These are phyloP conservation scores for Dryas iulia DNA, from an alignment of 1,140 invertebrate genomes.

Conservation along the genomic window DNA sequence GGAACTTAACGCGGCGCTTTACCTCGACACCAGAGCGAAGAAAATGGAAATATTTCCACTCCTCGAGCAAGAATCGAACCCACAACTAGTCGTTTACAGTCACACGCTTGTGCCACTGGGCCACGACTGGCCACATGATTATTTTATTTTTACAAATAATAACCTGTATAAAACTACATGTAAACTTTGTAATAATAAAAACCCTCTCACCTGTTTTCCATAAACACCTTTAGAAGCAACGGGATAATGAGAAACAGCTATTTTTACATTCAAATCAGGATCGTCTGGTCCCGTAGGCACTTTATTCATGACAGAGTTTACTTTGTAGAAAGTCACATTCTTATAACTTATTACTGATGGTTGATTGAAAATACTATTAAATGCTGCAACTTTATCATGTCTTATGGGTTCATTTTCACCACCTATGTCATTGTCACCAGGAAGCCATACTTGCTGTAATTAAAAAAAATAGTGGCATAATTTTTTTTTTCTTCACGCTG, in stretches of 20 bases:
- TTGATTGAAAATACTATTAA: slow-evolving; percentile 88
- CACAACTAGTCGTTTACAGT: too few relatives aligned
- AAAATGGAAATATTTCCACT: too few relatives aligned
- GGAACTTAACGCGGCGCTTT: too few relatives aligned
- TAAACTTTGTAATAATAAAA: too few relatives aligned
- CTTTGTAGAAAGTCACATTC: slow-evolving; percentile 83
- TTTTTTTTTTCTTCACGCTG: too few relatives aligned
- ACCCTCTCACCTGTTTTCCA: slow-evolving; percentile 81
- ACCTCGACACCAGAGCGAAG: too few relatives aligned
- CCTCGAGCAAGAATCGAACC: too few relatives aligned
- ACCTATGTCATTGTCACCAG: slow-evolving; percentile 97
- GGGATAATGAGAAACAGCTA: slow-evolving; percentile 86
- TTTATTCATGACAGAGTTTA: slow-evolving; percentile 84
- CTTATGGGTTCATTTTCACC: slow-evolving; percentile 92
- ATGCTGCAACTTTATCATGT: slow-evolving; percentile 86
- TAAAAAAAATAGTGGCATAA: too few relatives aligned
- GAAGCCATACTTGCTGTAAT: slow-evolving; percentile 90
- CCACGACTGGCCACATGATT: too few relatives aligned
- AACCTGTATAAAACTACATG: too few relatives aligned
- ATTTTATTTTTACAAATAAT: too few relatives aligned
- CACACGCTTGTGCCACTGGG: too few relatives aligned
- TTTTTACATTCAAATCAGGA: slow-evolving; percentile 79
- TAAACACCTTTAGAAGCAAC: slow-evolving; percentile 84
- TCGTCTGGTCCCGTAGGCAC: slow-evolving; percentile 57
- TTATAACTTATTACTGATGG: slow-evolving; percentile 83